Base-by-base conservation (phyloP, 2,113 vertebrate species). In the Sakesphorus luctuosus region DNA sequence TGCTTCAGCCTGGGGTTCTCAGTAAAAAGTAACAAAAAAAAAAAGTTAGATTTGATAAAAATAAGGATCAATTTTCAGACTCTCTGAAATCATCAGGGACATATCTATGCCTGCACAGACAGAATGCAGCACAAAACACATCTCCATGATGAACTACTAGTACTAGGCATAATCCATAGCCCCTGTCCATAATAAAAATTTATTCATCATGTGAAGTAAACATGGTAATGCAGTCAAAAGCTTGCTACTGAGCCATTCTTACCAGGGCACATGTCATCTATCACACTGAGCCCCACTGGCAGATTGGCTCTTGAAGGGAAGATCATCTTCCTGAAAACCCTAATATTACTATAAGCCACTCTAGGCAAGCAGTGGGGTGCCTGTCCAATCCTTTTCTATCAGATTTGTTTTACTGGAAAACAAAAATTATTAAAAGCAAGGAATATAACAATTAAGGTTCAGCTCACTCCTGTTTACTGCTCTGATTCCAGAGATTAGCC, bases 401-500 rank as follows among this genome's bases (percentile, higher is more conserved):
- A 72, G 23, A 79, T 53, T 36, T 86, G 13, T 52, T 87, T 89
- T 67, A 53, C 24, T 61, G 69, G 58, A 73, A 94, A 95, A 79
- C 16, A 92, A 66, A 69, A 87, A 58, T 56, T 63, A 68, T 65
- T 79, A 49, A 91, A 89, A 91, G 21, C 43, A 90, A 83, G 67
- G 25, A 91, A 81, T 35, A 35, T 15, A 83, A 25, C 26, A 81
- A 18, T 61, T 19, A 33, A 65, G 43, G 24, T 73, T 21, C 72
- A 89, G 21, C 13, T 89, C 47, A 72, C 28, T 26, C 85, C 56
- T 69, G 21, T 55, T 68, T 84, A 93, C 68, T 67, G 52, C 63
- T 81, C 59, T 78, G 52, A 86, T 74, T 69, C 15, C 7, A 12
- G 31, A 89, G 31, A 81, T 84, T 50, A 40, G 18, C 16, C 33